Conservation (phyloP, 2,113 vertebrate genomes). For the Chunga burmeisteri region DNA sequence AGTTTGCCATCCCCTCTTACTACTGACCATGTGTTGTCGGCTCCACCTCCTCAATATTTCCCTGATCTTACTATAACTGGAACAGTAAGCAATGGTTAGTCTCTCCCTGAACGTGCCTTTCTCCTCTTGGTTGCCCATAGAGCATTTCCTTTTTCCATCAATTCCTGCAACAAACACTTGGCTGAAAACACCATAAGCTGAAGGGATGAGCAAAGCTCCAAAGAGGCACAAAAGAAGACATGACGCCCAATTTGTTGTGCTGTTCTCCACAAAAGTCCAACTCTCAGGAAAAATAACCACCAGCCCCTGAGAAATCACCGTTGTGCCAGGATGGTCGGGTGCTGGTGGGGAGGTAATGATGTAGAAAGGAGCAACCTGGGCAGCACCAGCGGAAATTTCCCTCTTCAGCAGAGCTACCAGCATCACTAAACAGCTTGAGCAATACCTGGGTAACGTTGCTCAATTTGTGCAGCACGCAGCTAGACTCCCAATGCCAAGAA, state of each 20-base stretch:
- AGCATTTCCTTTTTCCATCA: background rate
- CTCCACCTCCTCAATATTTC: background rate
- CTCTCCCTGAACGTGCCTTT: background rate
- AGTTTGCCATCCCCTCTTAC: background rate
- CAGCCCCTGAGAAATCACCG: background rate
- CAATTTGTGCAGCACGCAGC: background rate
- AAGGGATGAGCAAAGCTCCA: background rate
- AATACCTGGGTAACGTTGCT: background rate
- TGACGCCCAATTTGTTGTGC: fast-evolving
- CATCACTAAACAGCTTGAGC: background rate
- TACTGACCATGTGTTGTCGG: background rate
- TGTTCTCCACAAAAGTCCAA: background rate
- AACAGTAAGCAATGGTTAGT: background rate
- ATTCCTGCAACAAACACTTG: background rate
- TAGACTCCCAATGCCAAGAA: background rate
- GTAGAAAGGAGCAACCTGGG: background rate
- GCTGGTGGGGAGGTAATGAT: background rate
- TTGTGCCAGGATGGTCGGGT: fast-evolving
- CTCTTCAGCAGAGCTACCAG: fast-evolving
- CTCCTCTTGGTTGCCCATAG: background rate
- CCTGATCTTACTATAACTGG: background rate
- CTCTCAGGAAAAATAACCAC: background rate
- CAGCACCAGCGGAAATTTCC: background rate
- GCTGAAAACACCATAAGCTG: fast-evolving
- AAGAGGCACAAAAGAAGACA: background rate